phyloP scores from a whole-genome alignment of 2,888 invertebrate species.

The Priocnemis perturbator region DNA sequence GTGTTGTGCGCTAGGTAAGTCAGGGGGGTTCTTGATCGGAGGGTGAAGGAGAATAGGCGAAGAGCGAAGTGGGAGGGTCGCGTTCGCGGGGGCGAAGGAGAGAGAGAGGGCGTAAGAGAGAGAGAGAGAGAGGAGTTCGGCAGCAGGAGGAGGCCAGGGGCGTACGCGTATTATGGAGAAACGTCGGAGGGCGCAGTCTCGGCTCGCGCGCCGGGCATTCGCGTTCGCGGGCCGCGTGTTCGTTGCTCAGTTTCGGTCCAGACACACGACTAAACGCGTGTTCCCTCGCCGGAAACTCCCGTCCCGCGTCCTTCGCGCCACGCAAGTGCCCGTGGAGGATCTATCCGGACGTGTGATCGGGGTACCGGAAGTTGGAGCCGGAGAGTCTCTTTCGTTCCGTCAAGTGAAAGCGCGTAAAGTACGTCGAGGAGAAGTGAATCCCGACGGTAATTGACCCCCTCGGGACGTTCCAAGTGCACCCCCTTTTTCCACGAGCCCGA shows the following conservation, averaged over 20 bases:
- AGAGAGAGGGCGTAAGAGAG: not conserved
- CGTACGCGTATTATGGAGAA: slow-evolving; percentile 61
- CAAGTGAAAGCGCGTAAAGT: not conserved
- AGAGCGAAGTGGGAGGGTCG: slow-evolving; percentile 21
- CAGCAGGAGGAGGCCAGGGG: slow-evolving; percentile 48
- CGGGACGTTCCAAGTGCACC: too few species aligned
- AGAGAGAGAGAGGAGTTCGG: slow-evolving; percentile 28
- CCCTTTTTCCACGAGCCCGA: too few species aligned
- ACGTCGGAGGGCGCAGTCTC: slow-evolving; percentile 68
- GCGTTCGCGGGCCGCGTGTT: slow-evolving; percentile 65
- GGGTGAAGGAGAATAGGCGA: slow-evolving; percentile 18
- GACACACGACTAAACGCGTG: slow-evolving; percentile 56
- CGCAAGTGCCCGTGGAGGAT: not conserved
- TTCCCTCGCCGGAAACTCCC: slow-evolving; percentile 9
- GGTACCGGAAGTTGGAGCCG: not conserved
- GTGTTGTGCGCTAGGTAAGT: slow-evolving; percentile 52
- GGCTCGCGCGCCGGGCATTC: slow-evolving; percentile 67
- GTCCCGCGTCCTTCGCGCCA: not conserved
- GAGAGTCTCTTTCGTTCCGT: not conserved
- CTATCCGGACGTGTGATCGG: not conserved
- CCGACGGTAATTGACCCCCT: too few species aligned
- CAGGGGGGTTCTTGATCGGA: slow-evolving; percentile 42
- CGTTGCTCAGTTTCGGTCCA: slow-evolving; percentile 69
- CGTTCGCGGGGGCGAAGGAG: slow-evolving; percentile 11
- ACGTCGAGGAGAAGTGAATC: not conserved